Percentiles rank a stretch among this genome's conserved stretches.
Evolutionary conservation across 64 coral and sea anemone genomes (phyloP).

Genomic region (Astreopora myriophthalma): DNA sequence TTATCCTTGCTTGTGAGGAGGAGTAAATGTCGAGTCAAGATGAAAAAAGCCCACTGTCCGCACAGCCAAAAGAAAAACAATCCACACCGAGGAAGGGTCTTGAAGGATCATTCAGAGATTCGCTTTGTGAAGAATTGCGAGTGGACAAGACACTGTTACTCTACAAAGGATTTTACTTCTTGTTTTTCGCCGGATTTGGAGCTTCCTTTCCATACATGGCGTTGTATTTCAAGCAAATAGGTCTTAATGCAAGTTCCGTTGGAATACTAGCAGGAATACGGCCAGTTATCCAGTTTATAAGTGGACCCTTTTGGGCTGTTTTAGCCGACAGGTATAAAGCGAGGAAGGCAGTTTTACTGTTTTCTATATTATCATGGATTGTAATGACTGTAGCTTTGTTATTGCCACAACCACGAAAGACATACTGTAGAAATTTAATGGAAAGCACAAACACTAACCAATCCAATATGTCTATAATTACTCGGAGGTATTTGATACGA

Average conservation of each 20-base stretch:
- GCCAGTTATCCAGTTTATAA: conserved; percentile 83
- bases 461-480: neutral
- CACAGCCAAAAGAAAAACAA: neutral
- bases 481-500: neutral
- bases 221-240: conserved; percentile 95
- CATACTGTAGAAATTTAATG: conserved; percentile 56
- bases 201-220: conserved; percentile 85
- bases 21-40: neutral
- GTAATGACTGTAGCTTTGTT: conserved; percentile 90
- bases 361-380: conserved; percentile 81
- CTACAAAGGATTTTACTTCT: conserved; percentile 94
- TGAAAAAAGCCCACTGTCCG: neutral
- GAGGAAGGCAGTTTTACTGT: conserved; percentile 78
- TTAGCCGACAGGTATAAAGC: conserved; percentile 84
- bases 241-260: conserved; percentile 75
- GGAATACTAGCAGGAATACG: conserved; percentile 86
- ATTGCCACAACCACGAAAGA: conserved; percentile 66
- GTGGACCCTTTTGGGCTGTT: conserved; percentile 94
- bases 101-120: neutral
- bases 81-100: neutral
- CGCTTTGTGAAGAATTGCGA: conserved; percentile 36
- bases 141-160: conserved; percentile 46
- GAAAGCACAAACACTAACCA: neutral
- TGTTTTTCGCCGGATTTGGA: conserved; percentile 88
- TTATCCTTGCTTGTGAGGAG: neutral